Evolutionary conservation across 2,888 invertebrate species (phyloP), one percentile per base, ranked within the genome.

Genomic region (Chymomyza procnemis): DNA sequence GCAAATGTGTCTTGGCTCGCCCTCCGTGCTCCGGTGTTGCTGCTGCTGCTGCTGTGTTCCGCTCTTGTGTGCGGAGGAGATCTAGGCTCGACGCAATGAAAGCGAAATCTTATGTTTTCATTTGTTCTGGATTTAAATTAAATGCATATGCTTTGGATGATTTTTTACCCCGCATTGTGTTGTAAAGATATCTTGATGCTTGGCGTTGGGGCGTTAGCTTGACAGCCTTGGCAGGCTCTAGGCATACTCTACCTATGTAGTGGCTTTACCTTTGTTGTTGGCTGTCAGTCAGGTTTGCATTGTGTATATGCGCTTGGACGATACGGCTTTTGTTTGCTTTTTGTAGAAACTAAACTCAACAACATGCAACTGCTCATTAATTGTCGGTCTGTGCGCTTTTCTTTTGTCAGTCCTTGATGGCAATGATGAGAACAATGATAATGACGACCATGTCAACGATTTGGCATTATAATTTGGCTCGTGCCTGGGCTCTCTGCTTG

Each of bases 81-180:
- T 41, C 34, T 41, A 41, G 34, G 9, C 34, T 12, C 34, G 34
- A 21, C 56, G 30, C 76, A 88, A 86, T 80, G 88, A 88, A 88
- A 88, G 88, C 88, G 88, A 89, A 88, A 89, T 86, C 76, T 71
- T 69, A 71, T 74, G 78, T 78, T 79, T 80, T 76, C 74, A 69
- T 71, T 85, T 75, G 66, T 72, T 69, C 56, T 78, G 66, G 61
- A 61, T 71, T 73, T 61, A 71, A 83, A 84, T 80, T 71, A 76
- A 85, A 79, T 78, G 87, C 85, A 85, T 85, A 87, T 88, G 88
- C 64, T 81, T 62, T 55, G 62, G 16, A 50, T 50, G 50, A 12
- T 21, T 18, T 67, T 67, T 47, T 66, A 8, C 63, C 66, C 68
- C 64, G 67, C 78, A 46, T 6, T 47, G 41, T 64, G 30, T 67